Base-by-base conservation (phyloP, 2,888 invertebrate species). In the Perizoma flavofasciatum region DNA sequence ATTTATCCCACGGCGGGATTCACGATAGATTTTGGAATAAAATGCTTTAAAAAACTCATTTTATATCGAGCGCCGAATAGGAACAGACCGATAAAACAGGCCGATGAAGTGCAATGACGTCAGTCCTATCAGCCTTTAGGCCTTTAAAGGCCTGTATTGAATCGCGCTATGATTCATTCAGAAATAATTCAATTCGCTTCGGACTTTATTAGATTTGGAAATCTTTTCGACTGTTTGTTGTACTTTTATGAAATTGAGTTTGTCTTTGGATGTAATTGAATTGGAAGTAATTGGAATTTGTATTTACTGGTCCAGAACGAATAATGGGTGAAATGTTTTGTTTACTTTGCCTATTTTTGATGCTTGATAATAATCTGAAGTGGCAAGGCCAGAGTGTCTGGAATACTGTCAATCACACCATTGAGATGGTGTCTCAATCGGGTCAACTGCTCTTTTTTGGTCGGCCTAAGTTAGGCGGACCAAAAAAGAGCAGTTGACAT, bases 171-270 rank as follows among this genome's bases (percentile, higher is more conserved):
- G 51, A 48, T 55, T 60, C 33, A 60, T 51, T 55, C 11, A 35
- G 11, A 47, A 35, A 55, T 56, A 60, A 60, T 55, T 52, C 35
- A 11, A 60, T 60, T 44, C 22, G 43, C 43, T 58, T 41, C 40
- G 55, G 51, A 11, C 37, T 60, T 60, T 49, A 55, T 60, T 60
- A 48, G 37, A 49, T 60, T 60, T 50, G 9, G 55, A 34, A 50
- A 48, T 50, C 43, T 55, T 60, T 52, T 56, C 48, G 43, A 32
- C 44, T 59, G 55, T 59, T 55, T 51, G 35, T 37, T 59, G 33
- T 33, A 33, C 41, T 43, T 45, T 45, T 49, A 40, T 48, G n/a
- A 51, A 51, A 55, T 55, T 49, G 50, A 47, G 39, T 53, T 52
- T 39, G 32, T 33, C 43, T 34, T 51, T 51, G 6, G 22, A 44